A percentile compares a stretch with the other conserved stretches of the same genome.
Evolutionary conservation across 2,113 vertebrate genomes (phyloP).

Genomic region (Datnioides undecimradiatus): DNA sequence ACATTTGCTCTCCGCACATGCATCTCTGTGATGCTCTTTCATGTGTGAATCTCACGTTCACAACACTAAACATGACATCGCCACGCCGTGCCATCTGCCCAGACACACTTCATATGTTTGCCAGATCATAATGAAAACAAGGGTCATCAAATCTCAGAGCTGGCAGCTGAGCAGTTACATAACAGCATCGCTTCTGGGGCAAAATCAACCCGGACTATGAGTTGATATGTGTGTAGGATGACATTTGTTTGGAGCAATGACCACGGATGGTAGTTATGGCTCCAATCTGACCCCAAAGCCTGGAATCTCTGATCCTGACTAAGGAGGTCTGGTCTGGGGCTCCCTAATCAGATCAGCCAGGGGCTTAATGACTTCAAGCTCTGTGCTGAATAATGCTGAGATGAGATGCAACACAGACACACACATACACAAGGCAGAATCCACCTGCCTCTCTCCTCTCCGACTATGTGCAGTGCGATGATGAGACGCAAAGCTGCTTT

Average conservation of each 20-base stretch:
- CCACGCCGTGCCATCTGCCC: slow-evolving; percentile 41
- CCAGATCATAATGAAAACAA: slow-evolving; percentile 23
- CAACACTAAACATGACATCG: slow-evolving; percentile 34
- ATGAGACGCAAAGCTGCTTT: slow-evolving; percentile 74
- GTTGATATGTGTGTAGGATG: background rate
- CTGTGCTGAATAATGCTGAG: slow-evolving; percentile 31
- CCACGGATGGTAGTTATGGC: background rate
- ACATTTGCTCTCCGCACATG: background rate
- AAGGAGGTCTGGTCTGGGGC: slow-evolving; percentile 57
- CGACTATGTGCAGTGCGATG: background rate
- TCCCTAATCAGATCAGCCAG: slow-evolving; percentile 70
- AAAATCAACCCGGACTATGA: background rate
- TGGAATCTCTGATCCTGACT: slow-evolving; percentile 59
- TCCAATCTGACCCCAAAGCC: slow-evolving; percentile 40
- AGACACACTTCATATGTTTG: slow-evolving; percentile 10
- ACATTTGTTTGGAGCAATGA: background rate
- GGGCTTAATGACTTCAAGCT: slow-evolving; percentile 41
- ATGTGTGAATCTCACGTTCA: slow-evolving; percentile 10
- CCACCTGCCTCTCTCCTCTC: slow-evolving; percentile 49
- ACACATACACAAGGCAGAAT: slow-evolving; percentile 23
- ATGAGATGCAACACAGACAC: slow-evolving; percentile 43
- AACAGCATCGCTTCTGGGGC: slow-evolving; percentile 50
- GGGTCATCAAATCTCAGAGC: slow-evolving; percentile 18
- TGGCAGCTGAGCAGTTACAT: slow-evolving; percentile 29
- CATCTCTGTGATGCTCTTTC: background rate